Percentiles rank a stretch among this genome's conserved stretches.
Evolutionary conservation across 2,888 invertebrate species (phyloP).

Genomic region (Boloria selene): DNA sequence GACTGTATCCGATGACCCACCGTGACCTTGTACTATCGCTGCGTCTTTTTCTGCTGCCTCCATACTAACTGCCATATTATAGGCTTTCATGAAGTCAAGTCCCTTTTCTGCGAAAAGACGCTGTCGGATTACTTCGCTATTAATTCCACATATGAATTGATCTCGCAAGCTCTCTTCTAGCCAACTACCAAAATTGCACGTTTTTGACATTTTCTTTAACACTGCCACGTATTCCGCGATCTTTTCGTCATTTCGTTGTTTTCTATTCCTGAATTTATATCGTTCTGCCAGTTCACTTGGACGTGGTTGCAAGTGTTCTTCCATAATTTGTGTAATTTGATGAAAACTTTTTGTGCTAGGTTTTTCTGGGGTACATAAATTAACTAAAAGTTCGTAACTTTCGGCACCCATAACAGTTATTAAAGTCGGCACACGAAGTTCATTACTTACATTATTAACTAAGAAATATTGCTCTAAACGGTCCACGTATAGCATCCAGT

Average conservation of each 20-base stretch:
- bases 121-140: slow-evolving; percentile 28
- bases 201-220: slow-evolving; percentile 26
- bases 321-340: slow-evolving; percentile 17
- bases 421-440: slow-evolving; percentile 27
- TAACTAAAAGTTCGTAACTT: slow-evolving; percentile 27
- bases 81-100: slow-evolving; percentile 29
- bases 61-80: slow-evolving; percentile 29
- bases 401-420: slow-evolving; percentile 28
- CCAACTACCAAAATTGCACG: slow-evolving; percentile 23
- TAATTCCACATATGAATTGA: slow-evolving; percentile 30
- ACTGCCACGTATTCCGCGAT: slow-evolving; percentile 17
- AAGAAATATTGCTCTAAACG: slow-evolving; percentile 28
- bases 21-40: slow-evolving; percentile 19
- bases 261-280: slow-evolving; percentile 22
- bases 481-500: slow-evolving; percentile 27
- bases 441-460: slow-evolving; percentile 18
- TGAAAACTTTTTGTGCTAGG: slow-evolving; percentile 19
- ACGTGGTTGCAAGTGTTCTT: slow-evolving; percentile 29
- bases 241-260: slow-evolving; percentile 14
- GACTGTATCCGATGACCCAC: background rate
- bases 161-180: slow-evolving; percentile 33
- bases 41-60: slow-evolving; percentile 37
- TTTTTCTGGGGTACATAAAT: slow-evolving; percentile 28
- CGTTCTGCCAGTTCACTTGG: slow-evolving; percentile 24
- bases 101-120: slow-evolving; percentile 31